A percentile compares a stretch with the other conserved stretches of the same genome.
These are phyloP conservation scores for Pelobates fuscus DNA, from an alignment of 2,113 vertebrate species.

Conservation along the genomic window DNA sequence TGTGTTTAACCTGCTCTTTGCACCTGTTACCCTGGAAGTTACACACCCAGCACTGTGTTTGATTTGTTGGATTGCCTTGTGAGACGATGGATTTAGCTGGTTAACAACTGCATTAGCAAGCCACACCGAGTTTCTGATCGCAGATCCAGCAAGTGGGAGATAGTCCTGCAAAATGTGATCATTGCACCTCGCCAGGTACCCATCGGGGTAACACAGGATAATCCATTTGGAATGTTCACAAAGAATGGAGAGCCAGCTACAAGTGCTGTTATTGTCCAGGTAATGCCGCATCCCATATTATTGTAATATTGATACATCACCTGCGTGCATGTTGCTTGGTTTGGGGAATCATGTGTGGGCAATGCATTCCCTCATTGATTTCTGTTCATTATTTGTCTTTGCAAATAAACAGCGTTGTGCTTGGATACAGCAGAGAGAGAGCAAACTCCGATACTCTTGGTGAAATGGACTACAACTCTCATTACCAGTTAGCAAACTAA, in stretches of 20 bases:
- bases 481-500: neutral
- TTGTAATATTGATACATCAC: too few species aligned
- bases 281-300: neutral
- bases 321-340: neutral
- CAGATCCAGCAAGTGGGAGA: neutral
- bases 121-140: neutral
- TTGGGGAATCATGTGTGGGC: neutral
- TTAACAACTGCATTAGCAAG: neutral
- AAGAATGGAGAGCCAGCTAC: neutral
- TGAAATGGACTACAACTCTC: neutral
- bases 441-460: neutral
- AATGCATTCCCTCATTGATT: neutral
- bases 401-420: neutral
- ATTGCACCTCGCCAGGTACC: neutral
- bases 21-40: slow-evolving; percentile 11
- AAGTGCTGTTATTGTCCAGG: slow-evolving; percentile 6
- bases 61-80: slow-evolving; percentile 4
- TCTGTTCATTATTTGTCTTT: neutral
- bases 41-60: slow-evolving; percentile 2
- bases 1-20: slow-evolving; percentile 9
- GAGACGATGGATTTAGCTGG: slow-evolving; percentile 20
- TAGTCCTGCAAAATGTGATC: slow-evolving; percentile 23
- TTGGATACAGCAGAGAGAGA: neutral
- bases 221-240: neutral
- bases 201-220: slow-evolving; percentile 6